Percentiles rank a stretch among this genome's conserved stretches.
Evolutionary conservation across 1,140 invertebrate genomes (phyloP).

Genomic region (Dreissena rostriformis): DNA sequence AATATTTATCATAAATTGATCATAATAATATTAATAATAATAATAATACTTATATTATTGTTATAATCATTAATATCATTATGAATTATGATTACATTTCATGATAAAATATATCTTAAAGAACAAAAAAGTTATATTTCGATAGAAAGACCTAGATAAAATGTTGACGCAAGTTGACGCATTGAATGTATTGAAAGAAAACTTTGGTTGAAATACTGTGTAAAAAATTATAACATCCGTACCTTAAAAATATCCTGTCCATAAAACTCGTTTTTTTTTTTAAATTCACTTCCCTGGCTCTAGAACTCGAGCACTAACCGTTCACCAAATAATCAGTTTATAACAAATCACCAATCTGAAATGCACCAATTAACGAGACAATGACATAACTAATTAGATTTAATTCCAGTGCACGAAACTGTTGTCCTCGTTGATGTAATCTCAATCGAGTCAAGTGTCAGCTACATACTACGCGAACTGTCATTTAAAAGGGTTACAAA

Average conservation of each 20-base stretch:
- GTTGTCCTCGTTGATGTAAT: conserved; percentile 16
- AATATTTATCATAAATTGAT: too few relatives aligned
- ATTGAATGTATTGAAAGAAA: background rate
- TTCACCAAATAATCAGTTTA: too few relatives aligned
- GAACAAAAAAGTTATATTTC: conserved; percentile 14
- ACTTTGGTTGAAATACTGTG: background rate
- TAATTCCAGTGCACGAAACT: too few relatives aligned
- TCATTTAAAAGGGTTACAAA: conserved; percentile 38
- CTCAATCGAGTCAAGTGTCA: conserved; percentile 32
- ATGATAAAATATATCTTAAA: background rate
- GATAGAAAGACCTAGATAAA: background rate
- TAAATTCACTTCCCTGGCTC: too few relatives aligned
- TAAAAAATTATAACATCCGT: background rate
- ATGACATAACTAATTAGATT: too few relatives aligned
- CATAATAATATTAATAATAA: background rate
- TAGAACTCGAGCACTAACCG: too few relatives aligned
- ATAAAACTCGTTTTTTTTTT: too few relatives aligned
- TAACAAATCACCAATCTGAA: too few relatives aligned
- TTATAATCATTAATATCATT: too few relatives aligned
- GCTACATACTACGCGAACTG: conserved; percentile 26
- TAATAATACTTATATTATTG: conserved; percentile 1
- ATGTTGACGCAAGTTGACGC: background rate
- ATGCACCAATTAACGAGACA: too few relatives aligned
- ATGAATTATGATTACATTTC: conserved; percentile 6
- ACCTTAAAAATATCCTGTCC: too few relatives aligned